A percentile compares a stretch with the other conserved stretches of the same genome.
phyloP scores from a whole-genome alignment of 2,888 invertebrate species.

The Scelioninae gen. 2 region DNA sequence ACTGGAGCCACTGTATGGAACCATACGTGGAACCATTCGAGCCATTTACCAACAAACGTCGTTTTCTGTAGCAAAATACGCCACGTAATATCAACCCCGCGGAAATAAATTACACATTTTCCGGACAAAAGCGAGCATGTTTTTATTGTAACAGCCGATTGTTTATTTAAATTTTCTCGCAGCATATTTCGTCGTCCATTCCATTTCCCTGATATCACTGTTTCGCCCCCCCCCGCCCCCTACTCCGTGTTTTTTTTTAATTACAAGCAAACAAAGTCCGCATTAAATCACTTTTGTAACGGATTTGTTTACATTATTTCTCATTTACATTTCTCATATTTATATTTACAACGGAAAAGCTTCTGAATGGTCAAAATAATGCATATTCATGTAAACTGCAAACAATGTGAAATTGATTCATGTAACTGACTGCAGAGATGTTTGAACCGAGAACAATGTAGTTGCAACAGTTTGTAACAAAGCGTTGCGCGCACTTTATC shows the following conservation, averaged over 20 bases:
- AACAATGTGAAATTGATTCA: conserved; percentile 51
- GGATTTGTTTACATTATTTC: conserved; percentile 26
- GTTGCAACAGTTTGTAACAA: conserved; percentile 54
- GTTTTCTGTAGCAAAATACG: too few species aligned
- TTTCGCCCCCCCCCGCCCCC: neutral
- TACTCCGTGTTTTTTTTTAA: conserved; percentile 1
- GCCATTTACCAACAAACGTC: too few species aligned
- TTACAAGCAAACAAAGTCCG: conserved; percentile 16
- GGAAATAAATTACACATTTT: conserved; percentile 4
- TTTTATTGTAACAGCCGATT: conserved; percentile 15
- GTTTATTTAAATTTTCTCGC: conserved; percentile 38
- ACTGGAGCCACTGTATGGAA: too few species aligned
- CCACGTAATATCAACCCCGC: too few species aligned
- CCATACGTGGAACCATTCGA: too few species aligned
- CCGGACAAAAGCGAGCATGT: conserved; percentile 7
- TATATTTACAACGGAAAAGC: conserved; percentile 38
- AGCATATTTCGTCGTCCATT: conserved; percentile 16
- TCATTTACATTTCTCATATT: conserved; percentile 43
- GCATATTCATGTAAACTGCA: conserved; percentile 48
- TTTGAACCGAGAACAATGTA: conserved; percentile 45
- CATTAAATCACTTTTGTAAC: conserved; percentile 37
- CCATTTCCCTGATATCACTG: conserved; percentile 6
- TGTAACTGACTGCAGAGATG: conserved; percentile 48
- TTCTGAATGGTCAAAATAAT: conserved; percentile 34
- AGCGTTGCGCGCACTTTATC: conserved; percentile 46